A percentile compares a stretch with the other conserved stretches of the same genome.
These are phyloP conservation scores for Zaprionus obscuricornis DNA, from an alignment of 2,888 invertebrate genomes.

Conservation along the genomic window DNA sequence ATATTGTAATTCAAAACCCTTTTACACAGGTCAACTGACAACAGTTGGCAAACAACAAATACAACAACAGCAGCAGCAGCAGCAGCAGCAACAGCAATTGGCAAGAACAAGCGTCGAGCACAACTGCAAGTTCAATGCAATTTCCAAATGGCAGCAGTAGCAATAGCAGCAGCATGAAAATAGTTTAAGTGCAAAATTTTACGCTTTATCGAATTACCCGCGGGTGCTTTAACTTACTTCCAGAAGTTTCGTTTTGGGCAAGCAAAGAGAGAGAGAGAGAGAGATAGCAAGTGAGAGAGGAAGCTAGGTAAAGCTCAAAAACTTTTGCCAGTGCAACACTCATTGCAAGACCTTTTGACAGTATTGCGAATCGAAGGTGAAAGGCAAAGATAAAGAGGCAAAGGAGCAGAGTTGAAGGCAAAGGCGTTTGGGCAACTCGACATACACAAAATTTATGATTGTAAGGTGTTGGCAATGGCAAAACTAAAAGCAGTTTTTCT, in stretches of 20 bases:
- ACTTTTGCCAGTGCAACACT: constrained; percentile 38
- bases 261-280: background rate
- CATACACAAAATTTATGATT: constrained; percentile 67
- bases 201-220: constrained; percentile 83
- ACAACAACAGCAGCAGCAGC: constrained; percentile 37
- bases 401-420: no score
- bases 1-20: constrained; percentile 55
- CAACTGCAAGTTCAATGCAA: constrained; percentile 51
- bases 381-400: no score
- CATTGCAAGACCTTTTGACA: background rate
- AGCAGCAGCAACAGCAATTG: constrained; percentile 16
- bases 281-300: constrained; percentile 4
- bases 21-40: constrained; percentile 63
- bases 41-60: constrained; percentile 35
- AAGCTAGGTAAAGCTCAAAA: no score
- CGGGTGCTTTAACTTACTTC: constrained; percentile 76
- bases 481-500: constrained; percentile 54
- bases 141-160: constrained; percentile 52
- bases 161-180: constrained; percentile 62
- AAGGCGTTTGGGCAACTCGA: constrained; percentile 4
- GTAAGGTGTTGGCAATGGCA: constrained; percentile 75
- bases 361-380: constrained; percentile 6
- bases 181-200: constrained; percentile 81
- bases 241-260: constrained; percentile 60
- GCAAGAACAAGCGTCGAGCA: constrained; percentile 43